Evolutionary conservation across 2,888 invertebrate genomes (phyloP), one percentile per base, ranked within the genome.

Genomic region (Nasonovia ribisnigri): DNA sequence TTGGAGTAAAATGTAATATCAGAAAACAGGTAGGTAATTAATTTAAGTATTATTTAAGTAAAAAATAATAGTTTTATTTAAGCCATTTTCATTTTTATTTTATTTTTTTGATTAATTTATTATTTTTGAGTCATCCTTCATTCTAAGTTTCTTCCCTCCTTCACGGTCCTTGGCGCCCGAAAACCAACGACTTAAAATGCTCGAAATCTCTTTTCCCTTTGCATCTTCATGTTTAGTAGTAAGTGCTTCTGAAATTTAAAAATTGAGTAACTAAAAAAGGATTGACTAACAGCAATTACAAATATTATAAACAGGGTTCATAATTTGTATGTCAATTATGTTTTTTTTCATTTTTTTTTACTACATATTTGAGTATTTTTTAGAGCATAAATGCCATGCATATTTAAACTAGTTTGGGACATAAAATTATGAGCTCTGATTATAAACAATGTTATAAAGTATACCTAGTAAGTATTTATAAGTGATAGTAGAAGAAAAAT

Each of bases 401-500:
- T 57, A 57, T 57, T 57, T 57, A 57, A 57, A 57, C 57, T 1
- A 57, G 4, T 57, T 57, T 57, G 57, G 57, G 57, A 57, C 26
- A 57, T 57, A 1, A 26, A 57, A 57, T 57, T 57, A 57, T 57
- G 26, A 57, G 26, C 57, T 57, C 26, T 57, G 26, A 26, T 57
- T 84, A 42, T 84, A 36, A 42, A 84, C n/a, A 84, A 36, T 84
- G 16, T 57, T 57, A 57, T 29, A 60, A 60, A 60, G 57, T 60
- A 42, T 84, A 84, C 42, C 42, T 42, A 84, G 36, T 84, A 84
- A 84, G 84, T 42, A 84, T 43, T 84, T 84, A 84, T 84, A 84
- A 43, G 84, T 84, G 43, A 42, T 84, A 20, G 43, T 84, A 42
- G 20, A 20, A 84, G 84, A 84, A 84, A 84, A 84, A 84, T 84